Percentiles rank a stretch among this genome's conserved stretches.
phyloP scores from a whole-genome alignment of 2,888 invertebrate species.

The Homarus gammarus region DNA sequence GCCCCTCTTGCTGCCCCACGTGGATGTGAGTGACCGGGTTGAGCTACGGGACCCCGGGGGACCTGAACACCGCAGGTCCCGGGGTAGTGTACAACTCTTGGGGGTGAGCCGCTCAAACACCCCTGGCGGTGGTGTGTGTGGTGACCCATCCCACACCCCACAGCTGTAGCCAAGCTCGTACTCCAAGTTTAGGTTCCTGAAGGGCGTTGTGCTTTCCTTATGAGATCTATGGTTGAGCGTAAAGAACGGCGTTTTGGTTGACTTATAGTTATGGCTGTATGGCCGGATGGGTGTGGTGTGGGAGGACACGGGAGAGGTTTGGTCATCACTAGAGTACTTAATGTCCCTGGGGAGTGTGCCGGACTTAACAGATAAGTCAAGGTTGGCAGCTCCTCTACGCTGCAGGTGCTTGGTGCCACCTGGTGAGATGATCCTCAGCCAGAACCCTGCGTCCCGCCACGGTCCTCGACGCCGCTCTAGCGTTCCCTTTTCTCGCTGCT shows the following conservation, averaged over 20 bases:
- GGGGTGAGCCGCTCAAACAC: slow-evolving; percentile 1
- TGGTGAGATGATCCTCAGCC: slow-evolving; percentile 56
- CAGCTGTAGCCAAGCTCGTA: background rate
- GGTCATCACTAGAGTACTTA: slow-evolving; percentile 5
- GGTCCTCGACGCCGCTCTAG: slow-evolving; percentile 48
- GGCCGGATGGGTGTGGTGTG: background rate
- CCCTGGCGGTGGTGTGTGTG: slow-evolving; percentile 1
- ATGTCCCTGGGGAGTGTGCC: slow-evolving; percentile 38
- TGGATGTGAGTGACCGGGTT: background rate
- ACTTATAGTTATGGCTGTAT: background rate
- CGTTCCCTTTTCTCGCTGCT: background rate
- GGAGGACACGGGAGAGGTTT: background rate
- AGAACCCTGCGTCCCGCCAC: slow-evolving; percentile 63
- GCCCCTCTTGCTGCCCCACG: slow-evolving; percentile 9
- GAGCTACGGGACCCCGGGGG: background rate
- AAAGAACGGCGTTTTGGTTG: background rate
- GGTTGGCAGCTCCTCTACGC: background rate
- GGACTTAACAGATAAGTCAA: background rate
- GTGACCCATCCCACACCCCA: slow-evolving; percentile 15
- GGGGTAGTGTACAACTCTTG: slow-evolving; percentile 21
- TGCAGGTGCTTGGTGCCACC: slow-evolving; percentile 60
- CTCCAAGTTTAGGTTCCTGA: background rate
- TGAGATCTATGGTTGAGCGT: background rate
- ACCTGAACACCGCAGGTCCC: slow-evolving; percentile 3
- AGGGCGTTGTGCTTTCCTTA: background rate